Evolutionary conservation across 1,140 invertebrate genomes (phyloP), one percentile per base, ranked within the genome.

Genomic region (Pseudobourletiella spinata): DNA sequence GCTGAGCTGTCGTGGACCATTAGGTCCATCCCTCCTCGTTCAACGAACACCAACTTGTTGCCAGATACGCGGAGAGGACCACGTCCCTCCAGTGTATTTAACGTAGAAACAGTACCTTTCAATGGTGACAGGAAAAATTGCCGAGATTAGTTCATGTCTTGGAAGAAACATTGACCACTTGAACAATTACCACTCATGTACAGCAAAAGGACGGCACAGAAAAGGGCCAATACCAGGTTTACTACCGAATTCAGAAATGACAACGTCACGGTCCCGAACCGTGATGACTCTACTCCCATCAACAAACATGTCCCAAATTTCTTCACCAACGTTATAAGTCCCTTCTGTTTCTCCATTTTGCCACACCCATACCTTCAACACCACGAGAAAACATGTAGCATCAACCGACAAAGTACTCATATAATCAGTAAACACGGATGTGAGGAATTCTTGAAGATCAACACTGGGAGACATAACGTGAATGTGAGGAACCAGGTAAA

Each of bases 11-110:
- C 30, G 24, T 56, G 30, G 20, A 56, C 30, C 3, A 32, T 6
- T 20, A 56, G 11, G 24, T 56, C 30, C 54, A 56, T 56, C 3
- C 54, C 54, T 35, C 3, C 39, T n/a, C 54, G 28, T 22, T 56
- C 54, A 3, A 56, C 26, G 39, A 56, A 56, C 3, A 3, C 3
- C 3, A 56, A 32, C 11, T 56, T 30, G 30, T 28, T 54, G 20
- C 50, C 50, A 28, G 50, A 54, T 3, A 54, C 50, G 15, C 50
- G 50, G 50, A 54, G 50, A 26, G 50, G 50, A 11, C 50, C 50
- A 26, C 50, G 50, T 8, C 50, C 50, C 22, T 54, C 50, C 8
- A 54, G 24, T 22, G 46, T 48, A 11, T n/a, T 48, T 6, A 25
- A 18, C 11, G 46, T 48, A 48, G 46, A n/a, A 48, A 48, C 8